Evolutionary conservation across 2,888 invertebrate genomes (phyloP), one percentile per base, ranked within the genome.

Genomic region (Rhagophthalmus giganteus): DNA sequence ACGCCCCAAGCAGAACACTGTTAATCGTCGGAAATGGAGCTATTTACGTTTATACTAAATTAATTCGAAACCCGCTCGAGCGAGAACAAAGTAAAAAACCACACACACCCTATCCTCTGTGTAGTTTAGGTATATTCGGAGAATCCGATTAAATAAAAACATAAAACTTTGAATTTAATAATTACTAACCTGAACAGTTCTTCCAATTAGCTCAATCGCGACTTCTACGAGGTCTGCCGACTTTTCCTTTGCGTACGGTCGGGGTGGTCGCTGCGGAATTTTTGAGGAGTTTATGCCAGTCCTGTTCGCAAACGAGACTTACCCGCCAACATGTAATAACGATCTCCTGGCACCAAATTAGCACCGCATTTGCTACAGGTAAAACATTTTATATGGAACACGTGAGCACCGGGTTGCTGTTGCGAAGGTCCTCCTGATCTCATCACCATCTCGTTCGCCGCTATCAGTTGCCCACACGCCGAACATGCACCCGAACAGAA

Each of bases 361-460:
- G 86, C 83, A 68, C 90, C 87, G 77, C 95, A 95, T 77, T 94
- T 93, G 78, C 90, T 91, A 82, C 95, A 95, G 66, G 88, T 86
- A 81, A 95, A 95, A 80, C 94, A 95, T 80, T 93, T 93, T 78
- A 94, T 84, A 82, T 95, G 95, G 83, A 92, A 94, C 69, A 93
- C 91, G 77, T 85, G 85, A 60, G 47, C 34, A 61, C 76, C 77
- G 48, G 79, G 81, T 70, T 81, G 80, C 74, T 70, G 71, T 70
- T 74, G 78, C 65, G 74, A 74, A 40, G 66, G 78, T 63, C 82
- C 79, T 62, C 84, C 86, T 67, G 88, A 86, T 76, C 91, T 83
- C 89, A 94, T 94, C 70, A 95, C 94, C 77, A 93, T 85, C 78
- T 95, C 95, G 78, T 86, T 89, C 69, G 94, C 90, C 44, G 94